Evolutionary conservation across 2,888 invertebrate species (phyloP).

Genomic region (Caenorhabditis japonica): DNA sequence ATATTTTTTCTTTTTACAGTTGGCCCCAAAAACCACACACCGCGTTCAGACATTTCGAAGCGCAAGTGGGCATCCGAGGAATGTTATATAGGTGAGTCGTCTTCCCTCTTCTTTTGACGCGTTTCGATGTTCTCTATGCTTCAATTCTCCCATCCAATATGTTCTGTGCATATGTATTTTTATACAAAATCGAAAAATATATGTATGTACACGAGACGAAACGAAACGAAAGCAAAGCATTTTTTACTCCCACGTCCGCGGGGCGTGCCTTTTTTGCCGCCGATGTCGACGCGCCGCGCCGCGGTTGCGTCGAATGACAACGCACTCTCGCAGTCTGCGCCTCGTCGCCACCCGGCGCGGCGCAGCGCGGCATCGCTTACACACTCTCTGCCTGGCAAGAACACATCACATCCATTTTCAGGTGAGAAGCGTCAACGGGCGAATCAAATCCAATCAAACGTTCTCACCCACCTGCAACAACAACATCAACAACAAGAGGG

Average conservation of each 20-base stretch:
- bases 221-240: conserved; percentile 2
- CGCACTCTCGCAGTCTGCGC: no score
- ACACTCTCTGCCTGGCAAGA: no score
- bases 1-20: conserved; percentile 23
- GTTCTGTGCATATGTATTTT: no score
- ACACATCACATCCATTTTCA: no score
- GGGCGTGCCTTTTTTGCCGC: no score
- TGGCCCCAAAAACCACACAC: conserved; percentile 41
- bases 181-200: neutral
- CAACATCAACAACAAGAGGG: conserved; percentile 6
- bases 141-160: conserved; percentile 6
- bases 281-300: no score
- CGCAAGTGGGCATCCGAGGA: conserved; percentile 59
- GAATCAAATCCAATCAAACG: conserved; percentile 28
- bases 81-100: conserved; percentile 55
- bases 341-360: no score
- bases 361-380: no score
- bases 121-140: neutral
- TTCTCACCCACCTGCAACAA: conserved; percentile 41
- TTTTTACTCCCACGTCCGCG: no score
- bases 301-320: no score
- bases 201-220: conserved; percentile 7
- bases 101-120: neutral
- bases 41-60: conserved; percentile 57
- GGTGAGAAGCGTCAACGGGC: conserved; percentile 55